Percentiles rank a stretch among this genome's conserved stretches.
Conservation (phyloP, 2,113 vertebrate genomes). For the Jacana jacana region DNA sequence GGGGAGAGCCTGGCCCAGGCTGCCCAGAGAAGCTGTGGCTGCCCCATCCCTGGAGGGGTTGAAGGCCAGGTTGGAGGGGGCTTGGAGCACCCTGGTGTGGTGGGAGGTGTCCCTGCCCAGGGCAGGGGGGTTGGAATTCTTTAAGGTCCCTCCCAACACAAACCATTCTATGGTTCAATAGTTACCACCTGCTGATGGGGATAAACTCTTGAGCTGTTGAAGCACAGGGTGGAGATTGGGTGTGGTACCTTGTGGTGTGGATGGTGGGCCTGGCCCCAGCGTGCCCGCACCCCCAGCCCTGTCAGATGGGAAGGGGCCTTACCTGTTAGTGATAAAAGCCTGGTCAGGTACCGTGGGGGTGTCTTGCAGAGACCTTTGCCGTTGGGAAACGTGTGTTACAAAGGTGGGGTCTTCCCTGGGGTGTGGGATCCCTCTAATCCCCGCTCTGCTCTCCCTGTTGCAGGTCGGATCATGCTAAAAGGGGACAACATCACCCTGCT, state of each 20-base stretch:
- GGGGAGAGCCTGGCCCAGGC: no score
- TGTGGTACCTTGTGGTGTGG: not conserved
- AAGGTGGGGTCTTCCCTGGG: fast-evolving
- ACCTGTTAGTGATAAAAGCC: no score
- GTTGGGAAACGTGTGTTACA: not conserved
- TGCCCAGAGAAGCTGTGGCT: no score
- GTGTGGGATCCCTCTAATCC: not conserved
- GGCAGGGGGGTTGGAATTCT: no score
- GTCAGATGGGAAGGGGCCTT: not conserved
- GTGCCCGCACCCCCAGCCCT: fast-evolving
- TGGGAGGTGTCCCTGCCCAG: no score
- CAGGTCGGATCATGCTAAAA: conserved; percentile 97
- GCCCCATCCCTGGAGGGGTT: no score
- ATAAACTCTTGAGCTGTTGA: not conserved
- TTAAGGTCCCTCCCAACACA: no score
- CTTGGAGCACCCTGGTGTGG: no score
- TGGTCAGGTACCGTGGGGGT: fast-evolving
- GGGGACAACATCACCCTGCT: conserved; percentile 98
- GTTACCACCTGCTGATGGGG: not conserved
- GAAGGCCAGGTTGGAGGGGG: no score
- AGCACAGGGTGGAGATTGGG: fast-evolving
- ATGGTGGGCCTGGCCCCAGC: no score
- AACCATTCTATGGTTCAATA: not conserved
- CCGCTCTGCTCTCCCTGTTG: not conserved
- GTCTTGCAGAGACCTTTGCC: not conserved